Evolutionary conservation across 1,140 invertebrate genomes (phyloP).

Genomic region (Amyelois transitella): DNA sequence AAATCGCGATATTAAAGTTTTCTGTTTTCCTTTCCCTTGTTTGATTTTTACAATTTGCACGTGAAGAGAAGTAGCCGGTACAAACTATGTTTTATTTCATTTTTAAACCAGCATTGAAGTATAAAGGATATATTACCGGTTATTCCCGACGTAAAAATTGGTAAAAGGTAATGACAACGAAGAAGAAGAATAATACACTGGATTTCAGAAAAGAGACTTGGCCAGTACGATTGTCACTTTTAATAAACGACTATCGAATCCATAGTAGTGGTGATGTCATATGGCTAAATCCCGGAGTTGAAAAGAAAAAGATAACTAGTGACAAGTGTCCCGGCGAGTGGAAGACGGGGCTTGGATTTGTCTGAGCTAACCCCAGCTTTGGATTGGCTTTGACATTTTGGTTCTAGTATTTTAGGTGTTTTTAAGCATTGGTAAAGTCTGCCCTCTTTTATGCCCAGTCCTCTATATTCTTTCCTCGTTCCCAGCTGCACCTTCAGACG

Average conservation of each 20-base stretch:
- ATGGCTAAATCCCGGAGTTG: background rate
- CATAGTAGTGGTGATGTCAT: background rate
- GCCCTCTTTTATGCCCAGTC: background rate
- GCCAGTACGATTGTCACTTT: no score
- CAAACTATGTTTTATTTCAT: no score
- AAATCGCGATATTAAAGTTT: no score
- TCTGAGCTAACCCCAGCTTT: background rate
- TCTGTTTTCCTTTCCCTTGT: no score
- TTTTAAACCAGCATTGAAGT: no score
- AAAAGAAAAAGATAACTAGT: background rate
- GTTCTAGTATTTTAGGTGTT: background rate
- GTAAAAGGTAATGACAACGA: background rate
- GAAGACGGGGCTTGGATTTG: background rate
- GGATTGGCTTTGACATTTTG: background rate
- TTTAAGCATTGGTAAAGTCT: background rate
- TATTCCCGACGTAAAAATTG: background rate
- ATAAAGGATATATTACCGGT: background rate
- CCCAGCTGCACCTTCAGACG: background rate
- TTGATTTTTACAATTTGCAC: no score
- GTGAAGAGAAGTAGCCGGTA: no score
- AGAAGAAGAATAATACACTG: background rate
- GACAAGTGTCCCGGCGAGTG: background rate
- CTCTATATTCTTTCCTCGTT: background rate
- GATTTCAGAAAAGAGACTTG: background rate
- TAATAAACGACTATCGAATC: no score